A percentile compares a stretch with the other conserved stretches of the same genome.
phyloP scores from a whole-genome alignment of 2,113 vertebrate species.

The Sander lucioperca region DNA sequence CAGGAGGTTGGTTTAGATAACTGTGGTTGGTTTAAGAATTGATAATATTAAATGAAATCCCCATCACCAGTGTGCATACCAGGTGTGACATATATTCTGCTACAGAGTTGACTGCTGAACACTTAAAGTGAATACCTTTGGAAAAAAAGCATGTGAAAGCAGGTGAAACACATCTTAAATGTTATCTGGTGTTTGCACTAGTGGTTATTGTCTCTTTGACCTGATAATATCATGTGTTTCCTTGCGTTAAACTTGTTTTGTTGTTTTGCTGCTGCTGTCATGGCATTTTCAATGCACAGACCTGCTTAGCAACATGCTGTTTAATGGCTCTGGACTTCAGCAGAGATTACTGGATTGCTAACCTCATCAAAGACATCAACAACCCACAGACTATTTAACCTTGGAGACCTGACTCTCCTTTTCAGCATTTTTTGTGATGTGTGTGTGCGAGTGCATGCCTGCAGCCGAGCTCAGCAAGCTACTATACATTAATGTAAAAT shows the following conservation, averaged over 20 bases:
- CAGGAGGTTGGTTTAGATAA: too few species aligned
- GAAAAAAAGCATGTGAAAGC: too few species aligned
- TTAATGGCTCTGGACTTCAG: slow-evolving; percentile 67
- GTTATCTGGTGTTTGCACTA: not conserved
- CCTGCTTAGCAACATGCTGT: slow-evolving; percentile 65
- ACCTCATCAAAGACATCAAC: slow-evolving; percentile 77
- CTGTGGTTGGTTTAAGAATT: not conserved
- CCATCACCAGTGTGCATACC: not conserved
- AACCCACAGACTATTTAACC: slow-evolving; percentile 71
- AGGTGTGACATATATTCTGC: not conserved
- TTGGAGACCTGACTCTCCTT: slow-evolving; percentile 70
- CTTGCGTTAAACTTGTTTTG: slow-evolving; percentile 23
- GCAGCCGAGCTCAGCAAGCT: slow-evolving; percentile 49
- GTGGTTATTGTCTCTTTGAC: not conserved
- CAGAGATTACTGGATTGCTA: slow-evolving; percentile 69
- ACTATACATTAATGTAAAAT: slow-evolving; percentile 67
- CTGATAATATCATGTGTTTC: not conserved
- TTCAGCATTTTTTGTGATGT: slow-evolving; percentile 67
- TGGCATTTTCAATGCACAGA: slow-evolving; percentile 30
- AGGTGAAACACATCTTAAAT: not conserved
- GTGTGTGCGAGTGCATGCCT: slow-evolving; percentile 4
- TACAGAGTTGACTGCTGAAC: not conserved
- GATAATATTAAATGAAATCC: slow-evolving; percentile 4
- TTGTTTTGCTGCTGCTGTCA: slow-evolving; percentile 38
- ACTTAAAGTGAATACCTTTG: too few species aligned